phyloP scores from a whole-genome alignment of 2,797 vertebrate species.

The Hephaestus fuliginosus region DNA sequence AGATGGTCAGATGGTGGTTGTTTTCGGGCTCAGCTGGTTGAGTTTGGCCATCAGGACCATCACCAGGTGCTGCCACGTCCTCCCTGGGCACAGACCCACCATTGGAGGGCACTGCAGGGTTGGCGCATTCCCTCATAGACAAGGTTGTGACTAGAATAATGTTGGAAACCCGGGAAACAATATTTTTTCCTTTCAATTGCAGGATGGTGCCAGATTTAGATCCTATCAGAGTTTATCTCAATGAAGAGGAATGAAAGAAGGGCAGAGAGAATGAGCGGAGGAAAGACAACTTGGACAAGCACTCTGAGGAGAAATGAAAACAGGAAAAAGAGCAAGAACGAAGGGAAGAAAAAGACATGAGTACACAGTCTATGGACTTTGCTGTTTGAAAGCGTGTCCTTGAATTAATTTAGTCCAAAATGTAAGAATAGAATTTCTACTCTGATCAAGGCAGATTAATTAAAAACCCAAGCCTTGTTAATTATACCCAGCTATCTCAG shows the following conservation, averaged over 20 bases:
- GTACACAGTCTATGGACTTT: constrained; percentile 24
- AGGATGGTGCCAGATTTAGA: constrained; percentile 39
- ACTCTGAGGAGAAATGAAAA: neutral
- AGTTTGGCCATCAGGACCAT: constrained; percentile 77
- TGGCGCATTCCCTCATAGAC: constrained; percentile 46
- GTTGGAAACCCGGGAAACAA: constrained; percentile 22
- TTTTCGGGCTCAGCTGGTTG: constrained; percentile 82
- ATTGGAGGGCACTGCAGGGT: constrained; percentile 79
- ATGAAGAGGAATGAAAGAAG: constrained; percentile 19
- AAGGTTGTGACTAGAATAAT: constrained; percentile 29
- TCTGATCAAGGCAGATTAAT: constrained; percentile 73
- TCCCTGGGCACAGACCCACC: constrained; percentile 68
- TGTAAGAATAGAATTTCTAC: constrained; percentile 65
- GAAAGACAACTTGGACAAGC: constrained; percentile 1
- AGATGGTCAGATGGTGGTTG: constrained; percentile 86
- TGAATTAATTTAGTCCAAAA: constrained; percentile 70
- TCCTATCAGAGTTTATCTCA: constrained; percentile 34
- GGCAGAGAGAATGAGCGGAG: neutral
- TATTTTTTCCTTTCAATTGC: constrained; percentile 20
- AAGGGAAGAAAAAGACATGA: constrained; percentile 18
- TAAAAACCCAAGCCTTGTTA: constrained; percentile 76
- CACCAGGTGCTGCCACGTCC: constrained; percentile 71
- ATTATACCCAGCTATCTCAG: constrained; percentile 71
- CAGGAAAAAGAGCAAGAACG: constrained; percentile 10
- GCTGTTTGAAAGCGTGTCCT: constrained; percentile 50